Base-by-base conservation (phyloP, 2,888 invertebrate genomes). In the Acrobasis repandana region DNA sequence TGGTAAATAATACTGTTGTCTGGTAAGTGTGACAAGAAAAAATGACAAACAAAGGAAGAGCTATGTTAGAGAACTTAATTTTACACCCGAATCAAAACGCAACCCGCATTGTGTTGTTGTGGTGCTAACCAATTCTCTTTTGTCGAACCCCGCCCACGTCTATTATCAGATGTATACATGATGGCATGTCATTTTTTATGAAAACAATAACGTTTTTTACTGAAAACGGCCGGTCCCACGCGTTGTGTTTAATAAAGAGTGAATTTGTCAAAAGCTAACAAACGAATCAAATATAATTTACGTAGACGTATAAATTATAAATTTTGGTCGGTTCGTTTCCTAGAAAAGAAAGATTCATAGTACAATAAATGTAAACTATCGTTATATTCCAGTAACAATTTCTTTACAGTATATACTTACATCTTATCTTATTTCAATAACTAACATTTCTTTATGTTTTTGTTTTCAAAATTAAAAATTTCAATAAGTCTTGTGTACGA, bases 121-220 rank as follows among this genome's bases (percentile, higher is more conserved):
- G 84, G 90, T 90, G 86, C 82, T 92, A 92, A 91, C 91, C 88
- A 90, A 86, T 82, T 82, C 81, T 86, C 88, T 78, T 85, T 91
- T 92, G 88, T 90, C 88, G 68, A 61, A 78, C 85, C 73, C 88
- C 90, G 85, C 92, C 92, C 78, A 90, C 91, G 79, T 76, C 79
- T 83, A 92, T 92, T 92, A 90, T 92, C 92, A 87, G 89, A 91
- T 90, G 79, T 82, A 83, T 86, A 80, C 77, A 73, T 86, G 87
- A 73, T 86, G 87, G 86, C 88, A 81, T 86, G 86, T 90, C 86
- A 90, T 92, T 92, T 92, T 92, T 92, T 92, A 91, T 86, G 88
- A 91, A 92, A 92, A 92, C 90, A 92, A 92, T 90, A 86, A 85
- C 77, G 60, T 82, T 90, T 87, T 86, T 85, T 79, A 71, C 69